phyloP scores from a whole-genome alignment of 1,140 invertebrate species.

The Bombus affinis region DNA sequence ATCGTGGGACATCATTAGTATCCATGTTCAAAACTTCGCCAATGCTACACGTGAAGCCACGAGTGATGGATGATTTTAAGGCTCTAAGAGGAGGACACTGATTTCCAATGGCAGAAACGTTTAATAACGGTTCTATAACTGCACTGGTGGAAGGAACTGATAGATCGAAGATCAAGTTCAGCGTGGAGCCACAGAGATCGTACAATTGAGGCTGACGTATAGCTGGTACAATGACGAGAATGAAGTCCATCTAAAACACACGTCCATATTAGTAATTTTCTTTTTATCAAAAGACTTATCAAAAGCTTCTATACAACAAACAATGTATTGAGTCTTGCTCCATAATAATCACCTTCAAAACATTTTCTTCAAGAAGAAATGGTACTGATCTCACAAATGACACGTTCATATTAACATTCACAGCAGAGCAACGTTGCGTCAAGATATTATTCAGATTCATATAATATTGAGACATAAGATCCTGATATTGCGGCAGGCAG shows the following conservation, averaged over 20 bases:
- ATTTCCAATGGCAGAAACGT: conserved; percentile 94
- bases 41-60: conserved; percentile 95
- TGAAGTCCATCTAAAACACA: conserved; percentile 88
- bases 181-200: conserved; percentile 95
- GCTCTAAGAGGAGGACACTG: conserved; percentile 95
- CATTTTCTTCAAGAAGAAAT: conserved; percentile 90
- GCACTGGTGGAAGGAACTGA: conserved; percentile 95
- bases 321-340: neutral
- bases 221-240: conserved; percentile 93
- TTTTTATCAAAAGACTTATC: neutral
- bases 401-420: conserved; percentile 97
- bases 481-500: conserved; percentile 94
- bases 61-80: conserved; percentile 90
- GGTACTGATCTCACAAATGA: conserved; percentile 92
- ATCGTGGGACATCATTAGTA: conserved; percentile 95
- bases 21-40: conserved; percentile 97
- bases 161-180: conserved; percentile 96
- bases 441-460: conserved; percentile 90
- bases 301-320: neutral
- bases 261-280: neutral
- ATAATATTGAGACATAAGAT: conserved; percentile 92
- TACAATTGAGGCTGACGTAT: conserved; percentile 95
- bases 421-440: conserved; percentile 95
- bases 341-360: conserved; percentile 85
- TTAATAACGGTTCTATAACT: conserved; percentile 94